Evolutionary conservation across 2,888 invertebrate genomes (phyloP), one percentile per base, ranked within the genome.

Genomic region (Pandemis corylana): DNA sequence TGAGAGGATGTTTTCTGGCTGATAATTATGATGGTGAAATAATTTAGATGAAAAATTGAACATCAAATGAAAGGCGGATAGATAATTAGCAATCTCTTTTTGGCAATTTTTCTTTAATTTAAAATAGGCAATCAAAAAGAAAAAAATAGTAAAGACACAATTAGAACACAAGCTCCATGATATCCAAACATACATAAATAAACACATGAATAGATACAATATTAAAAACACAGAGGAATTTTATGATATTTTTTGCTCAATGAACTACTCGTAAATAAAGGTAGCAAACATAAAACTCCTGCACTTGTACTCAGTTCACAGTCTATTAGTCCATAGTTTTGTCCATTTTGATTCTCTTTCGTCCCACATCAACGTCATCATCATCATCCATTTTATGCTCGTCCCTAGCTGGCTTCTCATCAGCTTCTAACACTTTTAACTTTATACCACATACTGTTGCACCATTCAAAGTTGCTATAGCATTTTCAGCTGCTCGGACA

Each of bases 401-500:
- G 53, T 86, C 85, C 77, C 84, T 86, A 7, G 79, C 72, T n/a
- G 85, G 93, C 68, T 90, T 95, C 80, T 97, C 97, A 87, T 98
- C 98, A 0, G 99, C 99, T 89, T 97, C 97, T 89, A 98, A 94
- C 2, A 99, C 98, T 91, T 98, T 98, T 69, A 99, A 90, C 78
- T 96, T 95, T 28, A 97, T 96, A 7, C 98, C 98, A 85, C 96
- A 96, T 69, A 99, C 95, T 83, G 97, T 97, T 71, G 97, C 97
- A 2, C 98, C 98, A 88, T 99, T 97, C 51, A 99, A 89, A 9
- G 87, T 87, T 64, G 76, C 85, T 68, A 97, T 97, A 5, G 98
- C 98, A 79, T 96, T 95, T 78, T 96, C 95, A 0, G 99, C 99
- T 77, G 97, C 96, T 66, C 96, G 96, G 71, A 95, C 95, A 53